Conservation (phyloP, 2,113 vertebrate genomes). For the Ciconia stormi region DNA sequence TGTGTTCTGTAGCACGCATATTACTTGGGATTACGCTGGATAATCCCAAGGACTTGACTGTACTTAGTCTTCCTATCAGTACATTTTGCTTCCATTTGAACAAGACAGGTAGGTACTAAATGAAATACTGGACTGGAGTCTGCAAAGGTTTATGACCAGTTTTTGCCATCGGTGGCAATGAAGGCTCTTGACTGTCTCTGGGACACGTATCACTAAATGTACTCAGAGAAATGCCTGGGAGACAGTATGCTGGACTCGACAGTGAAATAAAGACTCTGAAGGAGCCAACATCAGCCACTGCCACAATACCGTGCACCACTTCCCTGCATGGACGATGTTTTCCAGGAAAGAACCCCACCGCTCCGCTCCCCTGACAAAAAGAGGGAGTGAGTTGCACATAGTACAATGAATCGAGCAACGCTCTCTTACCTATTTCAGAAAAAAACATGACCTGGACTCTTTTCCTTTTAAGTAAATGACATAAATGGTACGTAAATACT, state of each 20-base stretch:
- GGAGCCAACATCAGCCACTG: fast-evolving
- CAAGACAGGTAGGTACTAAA: not conserved
- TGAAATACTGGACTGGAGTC: fast-evolving
- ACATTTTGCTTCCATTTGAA: not conserved
- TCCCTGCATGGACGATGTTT: fast-evolving
- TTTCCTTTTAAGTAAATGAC: not conserved
- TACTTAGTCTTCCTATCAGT: not conserved
- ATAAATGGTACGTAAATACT: not conserved
- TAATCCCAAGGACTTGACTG: not conserved
- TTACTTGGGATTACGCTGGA: not conserved
- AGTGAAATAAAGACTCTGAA: not conserved
- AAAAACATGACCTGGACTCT: not conserved
- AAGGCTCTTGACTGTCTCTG: not conserved
- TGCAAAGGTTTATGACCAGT: not conserved
- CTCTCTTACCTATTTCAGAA: not conserved
- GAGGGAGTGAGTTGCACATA: fast-evolving
- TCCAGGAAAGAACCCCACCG: not conserved
- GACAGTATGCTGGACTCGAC: fast-evolving
- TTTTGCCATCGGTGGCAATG: not conserved
- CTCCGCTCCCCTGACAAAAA: not conserved
- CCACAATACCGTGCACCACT: fast-evolving
- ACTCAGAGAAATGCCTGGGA: not conserved
- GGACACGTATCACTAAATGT: fast-evolving
- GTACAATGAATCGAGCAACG: not conserved
- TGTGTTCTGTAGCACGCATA: not conserved